Evolutionary conservation across 2,113 vertebrate species (phyloP).

Genomic region (Rutilus rutilus): DNA sequence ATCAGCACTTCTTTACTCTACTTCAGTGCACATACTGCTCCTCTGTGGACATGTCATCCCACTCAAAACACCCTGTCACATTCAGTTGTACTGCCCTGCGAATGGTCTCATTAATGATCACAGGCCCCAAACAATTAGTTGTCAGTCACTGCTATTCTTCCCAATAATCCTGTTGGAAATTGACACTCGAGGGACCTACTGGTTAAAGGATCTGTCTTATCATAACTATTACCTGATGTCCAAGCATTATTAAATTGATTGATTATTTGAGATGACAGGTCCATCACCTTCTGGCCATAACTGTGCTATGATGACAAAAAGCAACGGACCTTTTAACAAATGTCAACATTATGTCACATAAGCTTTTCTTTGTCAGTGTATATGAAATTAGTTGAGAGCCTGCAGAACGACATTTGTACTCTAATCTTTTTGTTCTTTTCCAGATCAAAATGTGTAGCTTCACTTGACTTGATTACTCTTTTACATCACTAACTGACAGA

Average conservation of each 20-base stretch:
- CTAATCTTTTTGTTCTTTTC: neutral
- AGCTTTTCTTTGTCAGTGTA: neutral
- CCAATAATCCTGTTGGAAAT: neutral
- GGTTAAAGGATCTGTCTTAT: neutral
- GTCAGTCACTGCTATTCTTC: neutral
- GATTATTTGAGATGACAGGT: constrained; percentile 11
- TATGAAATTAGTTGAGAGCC: neutral
- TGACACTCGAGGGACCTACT: neutral
- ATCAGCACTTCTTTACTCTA: neutral
- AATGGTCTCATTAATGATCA: constrained; percentile 1
- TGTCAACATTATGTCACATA: neutral
- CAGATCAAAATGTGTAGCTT: neutral
- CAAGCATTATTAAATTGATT: neutral
- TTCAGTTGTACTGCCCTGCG: neutral
- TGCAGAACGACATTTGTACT: neutral
- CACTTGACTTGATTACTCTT: neutral
- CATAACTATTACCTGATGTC: neutral
- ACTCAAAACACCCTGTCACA: constrained; percentile 38
- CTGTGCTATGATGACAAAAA: constrained; percentile 2
- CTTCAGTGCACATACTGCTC: constrained; percentile 28
- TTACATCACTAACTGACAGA: neutral
- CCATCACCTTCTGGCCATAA: neutral
- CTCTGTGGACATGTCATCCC: constrained; percentile 17
- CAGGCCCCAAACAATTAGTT: neutral
- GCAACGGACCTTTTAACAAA: neutral